Evolutionary conservation across 2,797 vertebrate species (phyloP).

Genomic region (Aeoliscus strigatus): DNA sequence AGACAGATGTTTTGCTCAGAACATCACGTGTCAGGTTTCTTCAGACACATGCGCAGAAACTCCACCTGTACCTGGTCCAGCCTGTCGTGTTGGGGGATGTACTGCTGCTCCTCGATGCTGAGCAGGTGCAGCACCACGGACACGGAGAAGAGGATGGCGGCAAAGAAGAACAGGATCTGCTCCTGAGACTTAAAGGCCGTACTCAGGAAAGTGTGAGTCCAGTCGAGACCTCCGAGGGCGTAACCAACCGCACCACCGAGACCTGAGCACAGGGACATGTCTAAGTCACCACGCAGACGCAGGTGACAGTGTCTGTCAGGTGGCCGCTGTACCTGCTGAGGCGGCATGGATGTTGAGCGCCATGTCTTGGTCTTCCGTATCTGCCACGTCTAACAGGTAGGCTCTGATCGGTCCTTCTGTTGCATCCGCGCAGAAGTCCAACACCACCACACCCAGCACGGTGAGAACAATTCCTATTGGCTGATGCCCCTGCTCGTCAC

Average conservation of each 20-base stretch:
- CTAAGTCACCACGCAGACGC: neutral
- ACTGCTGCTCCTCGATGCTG: constrained; percentile 92
- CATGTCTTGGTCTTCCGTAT: constrained; percentile 98
- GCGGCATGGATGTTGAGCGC: constrained; percentile 96
- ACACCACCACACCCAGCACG: constrained; percentile 90
- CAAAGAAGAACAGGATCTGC: constrained; percentile 95
- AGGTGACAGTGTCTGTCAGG: neutral
- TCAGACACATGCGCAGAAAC: too few relatives aligned
- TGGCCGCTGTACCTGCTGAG: constrained; percentile 80
- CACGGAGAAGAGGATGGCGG: constrained; percentile 83
- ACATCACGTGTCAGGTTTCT: neutral
- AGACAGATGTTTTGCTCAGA: neutral
- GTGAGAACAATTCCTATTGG: constrained; percentile 94
- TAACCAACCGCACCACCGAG: constrained; percentile 94
- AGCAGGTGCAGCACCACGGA: constrained; percentile 89
- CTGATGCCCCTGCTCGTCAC: constrained; percentile 82
- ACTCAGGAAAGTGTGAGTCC: constrained; percentile 93
- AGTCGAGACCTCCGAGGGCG: constrained; percentile 92
- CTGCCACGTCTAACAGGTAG: constrained; percentile 92
- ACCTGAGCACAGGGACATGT: constrained; percentile 65
- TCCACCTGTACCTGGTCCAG: constrained; percentile 73
- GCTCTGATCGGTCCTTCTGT: constrained; percentile 94
- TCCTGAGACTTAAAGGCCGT: constrained; percentile 87
- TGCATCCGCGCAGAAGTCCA: constrained; percentile 93
- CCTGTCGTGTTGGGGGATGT: constrained; percentile 83